These are phyloP conservation scores for Papio anubis DNA, from an alignment of 2,113 vertebrate genomes.

Conservation along the genomic window DNA sequence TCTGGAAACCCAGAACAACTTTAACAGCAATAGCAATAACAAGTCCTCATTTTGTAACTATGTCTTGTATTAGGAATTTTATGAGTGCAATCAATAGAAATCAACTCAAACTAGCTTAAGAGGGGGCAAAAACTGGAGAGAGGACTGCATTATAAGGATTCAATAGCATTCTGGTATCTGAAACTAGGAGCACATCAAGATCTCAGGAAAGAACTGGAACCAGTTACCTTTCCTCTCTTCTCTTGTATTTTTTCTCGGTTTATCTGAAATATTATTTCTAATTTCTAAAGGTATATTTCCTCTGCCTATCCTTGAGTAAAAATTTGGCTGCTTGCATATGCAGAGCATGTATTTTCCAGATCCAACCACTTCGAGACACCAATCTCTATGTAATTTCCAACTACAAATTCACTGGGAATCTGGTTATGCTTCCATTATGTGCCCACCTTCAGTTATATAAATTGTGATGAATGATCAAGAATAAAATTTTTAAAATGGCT, in stretches of 20 bases:
- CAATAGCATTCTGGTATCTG: not conserved
- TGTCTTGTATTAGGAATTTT: not conserved
- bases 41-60: not conserved
- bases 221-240: not conserved
- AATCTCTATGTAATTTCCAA: not conserved
- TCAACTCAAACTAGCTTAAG: not conserved
- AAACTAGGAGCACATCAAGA: not conserved
- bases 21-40: not conserved
- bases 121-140: not conserved
- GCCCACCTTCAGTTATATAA: no score
- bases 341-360: not conserved
- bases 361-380: not conserved
- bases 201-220: not conserved
- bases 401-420: not conserved
- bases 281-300: not conserved
- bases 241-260: not conserved
- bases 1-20: not conserved
- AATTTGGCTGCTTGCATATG: not conserved
- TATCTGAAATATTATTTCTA: not conserved
- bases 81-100: not conserved
- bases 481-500: not conserved
- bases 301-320: constrained; percentile 2
- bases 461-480: not conserved
- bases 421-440: not conserved
- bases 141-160: not conserved